Evolutionary conservation across 2,113 vertebrate species (phyloP).

Genomic region (western clawed frog (Xenopus tropicalis)): DNA sequence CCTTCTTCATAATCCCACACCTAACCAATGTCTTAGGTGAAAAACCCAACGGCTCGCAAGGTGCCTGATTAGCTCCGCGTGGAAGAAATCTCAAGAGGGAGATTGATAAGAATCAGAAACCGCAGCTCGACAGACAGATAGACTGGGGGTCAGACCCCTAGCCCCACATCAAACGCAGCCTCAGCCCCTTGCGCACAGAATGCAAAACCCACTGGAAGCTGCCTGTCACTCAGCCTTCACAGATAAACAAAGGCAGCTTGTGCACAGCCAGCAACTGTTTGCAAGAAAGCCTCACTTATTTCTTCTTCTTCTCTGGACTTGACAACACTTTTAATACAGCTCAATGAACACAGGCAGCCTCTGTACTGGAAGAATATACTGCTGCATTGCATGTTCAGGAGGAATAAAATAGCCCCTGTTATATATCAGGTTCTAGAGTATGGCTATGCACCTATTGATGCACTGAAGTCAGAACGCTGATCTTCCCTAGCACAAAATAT

Average conservation of each 20-base stretch:
- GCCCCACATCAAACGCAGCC: slow-evolving; percentile 41
- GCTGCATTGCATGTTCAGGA: slow-evolving; percentile 32
- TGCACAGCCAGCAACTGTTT: slow-evolving; percentile 7
- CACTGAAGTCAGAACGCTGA: not conserved
- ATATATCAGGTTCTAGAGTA: slow-evolving; percentile 13
- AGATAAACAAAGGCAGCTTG: slow-evolving; percentile 17
- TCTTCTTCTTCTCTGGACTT: slow-evolving; percentile 22
- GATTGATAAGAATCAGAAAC: slow-evolving; percentile 52
- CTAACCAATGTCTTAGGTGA: not conserved
- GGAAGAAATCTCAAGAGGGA: slow-evolving; percentile 46
- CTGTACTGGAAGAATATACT: slow-evolving; percentile 15
- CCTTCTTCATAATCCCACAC: not conserved
- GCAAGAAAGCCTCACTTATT: slow-evolving; percentile 22
- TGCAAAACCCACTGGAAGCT: slow-evolving; percentile 4
- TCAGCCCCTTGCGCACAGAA: slow-evolving; percentile 33
- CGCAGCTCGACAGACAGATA: slow-evolving; percentile 47
- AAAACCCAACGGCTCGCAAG: slow-evolving; percentile 53
- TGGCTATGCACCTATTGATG: not conserved
- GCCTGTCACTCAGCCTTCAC: not conserved
- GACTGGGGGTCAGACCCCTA: slow-evolving; percentile 26
- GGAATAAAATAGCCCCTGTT: slow-evolving; percentile 26
- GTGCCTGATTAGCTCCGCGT: slow-evolving; percentile 56
- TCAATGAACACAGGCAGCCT: not conserved
- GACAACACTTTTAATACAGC: slow-evolving; percentile 23
- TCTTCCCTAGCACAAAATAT: not conserved